Percentiles rank a stretch among this genome's conserved stretches.
Conservation (phyloP, 1,140 invertebrate species). For the Heliothis virescens region DNA sequence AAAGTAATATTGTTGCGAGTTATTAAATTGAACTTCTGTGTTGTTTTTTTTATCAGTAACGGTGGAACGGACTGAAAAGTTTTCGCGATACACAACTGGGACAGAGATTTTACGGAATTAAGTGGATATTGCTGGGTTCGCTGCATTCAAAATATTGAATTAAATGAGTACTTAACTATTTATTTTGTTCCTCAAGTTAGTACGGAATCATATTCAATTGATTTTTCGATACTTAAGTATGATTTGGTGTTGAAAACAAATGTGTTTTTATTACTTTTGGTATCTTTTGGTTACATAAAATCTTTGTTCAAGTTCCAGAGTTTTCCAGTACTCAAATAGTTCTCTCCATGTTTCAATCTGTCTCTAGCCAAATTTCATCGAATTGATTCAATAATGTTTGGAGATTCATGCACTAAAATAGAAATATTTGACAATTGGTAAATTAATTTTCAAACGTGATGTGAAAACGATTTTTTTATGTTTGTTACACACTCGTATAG, state of each 20-base stretch:
- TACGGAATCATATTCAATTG: not conserved
- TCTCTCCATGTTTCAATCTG: no score
- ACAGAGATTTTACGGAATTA: constrained; percentile 6
- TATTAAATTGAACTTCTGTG: not conserved
- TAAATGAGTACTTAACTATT: not conserved
- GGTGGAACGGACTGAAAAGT: not conserved
- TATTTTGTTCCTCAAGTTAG: not conserved
- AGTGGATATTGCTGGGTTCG: not conserved
- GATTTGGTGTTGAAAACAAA: no score
- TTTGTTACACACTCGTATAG: no score
- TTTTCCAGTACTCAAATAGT: no score
- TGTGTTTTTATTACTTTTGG: not conserved
- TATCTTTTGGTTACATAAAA: no score
- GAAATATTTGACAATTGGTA: no score
- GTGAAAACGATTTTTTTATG: no score
- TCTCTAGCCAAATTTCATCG: no score
- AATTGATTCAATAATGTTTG: no score
- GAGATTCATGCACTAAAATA: no score
- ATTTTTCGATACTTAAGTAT: not conserved
- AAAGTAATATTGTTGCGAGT: not conserved
- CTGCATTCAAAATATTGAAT: constrained; percentile 20
- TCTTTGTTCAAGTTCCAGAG: no score
- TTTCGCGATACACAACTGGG: constrained; percentile 25
- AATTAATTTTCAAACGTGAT: no score
- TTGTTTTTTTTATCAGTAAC: not conserved